Percentiles rank a stretch among this genome's conserved stretches.
Conservation (phyloP, 2,888 invertebrate genomes). For the Macroteleia sp. region DNA sequence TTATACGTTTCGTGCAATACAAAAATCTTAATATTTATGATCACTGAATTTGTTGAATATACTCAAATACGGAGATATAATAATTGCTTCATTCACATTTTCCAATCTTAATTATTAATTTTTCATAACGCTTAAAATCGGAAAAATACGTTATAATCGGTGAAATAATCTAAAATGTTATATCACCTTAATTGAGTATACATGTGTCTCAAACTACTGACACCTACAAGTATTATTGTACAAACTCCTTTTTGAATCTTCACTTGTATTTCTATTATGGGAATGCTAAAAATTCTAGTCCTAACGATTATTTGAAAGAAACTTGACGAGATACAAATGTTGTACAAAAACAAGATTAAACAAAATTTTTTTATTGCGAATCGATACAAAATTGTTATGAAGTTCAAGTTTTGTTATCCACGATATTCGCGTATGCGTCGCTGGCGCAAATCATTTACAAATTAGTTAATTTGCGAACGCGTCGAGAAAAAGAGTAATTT, state of each 20-base stretch:
- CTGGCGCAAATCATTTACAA: neutral
- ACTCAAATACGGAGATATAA: constrained; percentile 9
- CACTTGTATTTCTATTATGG: constrained; percentile 28
- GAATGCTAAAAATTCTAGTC: constrained; percentile 50
- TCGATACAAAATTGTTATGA: constrained; percentile 14
- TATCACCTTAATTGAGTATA: constrained; percentile 1
- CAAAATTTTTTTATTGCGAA: constrained; percentile 11
- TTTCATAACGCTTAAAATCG: too few species aligned
- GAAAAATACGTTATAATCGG: too few species aligned
- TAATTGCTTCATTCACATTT: too few species aligned
- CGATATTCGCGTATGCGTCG: neutral
- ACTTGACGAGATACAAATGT: too few species aligned
- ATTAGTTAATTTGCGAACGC: neutral
- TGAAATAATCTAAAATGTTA: too few species aligned
- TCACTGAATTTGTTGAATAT: constrained; percentile 3
- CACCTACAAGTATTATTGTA: constrained; percentile 11
- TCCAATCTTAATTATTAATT: too few species aligned
- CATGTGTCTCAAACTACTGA: too few species aligned
- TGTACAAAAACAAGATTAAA: constrained; percentile 36
- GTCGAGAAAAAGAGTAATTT: too few species aligned
- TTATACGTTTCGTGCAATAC: constrained; percentile 13
- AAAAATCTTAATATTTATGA: neutral
- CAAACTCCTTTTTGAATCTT: constrained; percentile 11
- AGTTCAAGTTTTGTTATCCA: constrained; percentile 42
- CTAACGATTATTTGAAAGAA: constrained; percentile 29